Base-by-base conservation (phyloP, 64 coral and sea anemone genomes). In the Stylophora pistillata region DNA sequence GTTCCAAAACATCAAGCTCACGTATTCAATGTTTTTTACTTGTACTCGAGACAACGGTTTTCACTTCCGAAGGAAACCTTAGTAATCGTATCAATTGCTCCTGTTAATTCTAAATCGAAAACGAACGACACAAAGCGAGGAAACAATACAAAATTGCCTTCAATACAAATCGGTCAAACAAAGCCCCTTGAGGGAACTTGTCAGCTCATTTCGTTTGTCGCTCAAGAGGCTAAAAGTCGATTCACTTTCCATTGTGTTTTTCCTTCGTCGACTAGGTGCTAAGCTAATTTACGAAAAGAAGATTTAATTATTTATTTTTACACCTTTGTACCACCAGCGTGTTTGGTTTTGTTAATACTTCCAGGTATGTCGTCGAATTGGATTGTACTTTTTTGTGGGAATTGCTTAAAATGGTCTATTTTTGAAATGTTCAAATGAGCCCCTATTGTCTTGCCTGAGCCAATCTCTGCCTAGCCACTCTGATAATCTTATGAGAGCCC, bases 121-220 rank as follows among this genome's bases (percentile, higher is more conserved):
- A 79, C 27, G 1, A 13, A 14, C 13, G 14, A 59, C 13, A 79
- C 77, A 79, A 79, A 30, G 31, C 58, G 77, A 9, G 5, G 1
- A 30, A 33, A 79, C 21, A 15, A 56, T 55, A 15, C 52, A 25
- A 41, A 1, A 77, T 56, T 52, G 32, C 21, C 32, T 53, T 33
- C 33, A 53, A 76, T 76, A 53, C 32, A 76, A 76, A 54, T 76
- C 73, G 73, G 33, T 76, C 18, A 21, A 76, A 76, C 32, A 76
- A 76, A 68, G 64, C 23, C 26, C 2, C 58, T 15, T 30, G 52
- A 52, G 20, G 52, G 31, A 9, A 34, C 73, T 52, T 37, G 52
- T 31, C 11, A 75, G 31, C 52, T 53, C 14, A 17, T 18, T 52
- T 75, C 37, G 20, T 1, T 3, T 9, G 14, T 75, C 20, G 52